A percentile compares a stretch with the other conserved stretches of the same genome.
Conservation (phyloP, 2,888 invertebrate species). For the Chrysina gloriosa region DNA sequence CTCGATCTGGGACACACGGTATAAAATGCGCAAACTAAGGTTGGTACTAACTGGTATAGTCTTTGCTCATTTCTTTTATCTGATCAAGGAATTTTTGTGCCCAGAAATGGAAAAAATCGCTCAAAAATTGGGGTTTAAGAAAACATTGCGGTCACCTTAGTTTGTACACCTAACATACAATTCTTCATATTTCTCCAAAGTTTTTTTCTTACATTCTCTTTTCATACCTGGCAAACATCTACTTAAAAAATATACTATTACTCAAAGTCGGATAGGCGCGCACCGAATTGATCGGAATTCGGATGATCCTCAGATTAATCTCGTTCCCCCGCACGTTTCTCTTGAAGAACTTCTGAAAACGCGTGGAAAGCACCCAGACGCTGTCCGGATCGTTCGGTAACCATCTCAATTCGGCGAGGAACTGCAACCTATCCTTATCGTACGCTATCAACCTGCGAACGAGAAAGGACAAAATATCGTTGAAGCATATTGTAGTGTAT, state of each 20-base stretch:
- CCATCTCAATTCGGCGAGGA: conserved; percentile 80
- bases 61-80: no score
- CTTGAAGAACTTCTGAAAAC: conserved; percentile 85
- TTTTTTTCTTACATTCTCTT: no score
- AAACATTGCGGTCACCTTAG: no score
- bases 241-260: conserved; percentile 58
- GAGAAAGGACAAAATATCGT: conserved; percentile 16
- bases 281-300: conserved; percentile 66
- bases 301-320: conserved; percentile 79
- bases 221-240: conserved; percentile 42
- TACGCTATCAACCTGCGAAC: conserved; percentile 75
- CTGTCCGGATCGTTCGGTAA: conserved; percentile 75
- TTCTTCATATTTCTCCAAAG: no score
- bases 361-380: conserved; percentile 79
- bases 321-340: conserved; percentile 76
- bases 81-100: no score
- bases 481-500: not conserved
- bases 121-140: conserved; percentile 16
- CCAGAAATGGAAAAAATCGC: no score
- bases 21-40: no score
- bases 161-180: no score
- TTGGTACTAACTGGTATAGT: no score
- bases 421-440: conserved; percentile 79
- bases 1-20: no score
- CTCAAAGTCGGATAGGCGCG: conserved; percentile 63